These are phyloP conservation scores for Myopa testacea DNA, from an alignment of 2,888 invertebrate genomes.

Conservation along the genomic window DNA sequence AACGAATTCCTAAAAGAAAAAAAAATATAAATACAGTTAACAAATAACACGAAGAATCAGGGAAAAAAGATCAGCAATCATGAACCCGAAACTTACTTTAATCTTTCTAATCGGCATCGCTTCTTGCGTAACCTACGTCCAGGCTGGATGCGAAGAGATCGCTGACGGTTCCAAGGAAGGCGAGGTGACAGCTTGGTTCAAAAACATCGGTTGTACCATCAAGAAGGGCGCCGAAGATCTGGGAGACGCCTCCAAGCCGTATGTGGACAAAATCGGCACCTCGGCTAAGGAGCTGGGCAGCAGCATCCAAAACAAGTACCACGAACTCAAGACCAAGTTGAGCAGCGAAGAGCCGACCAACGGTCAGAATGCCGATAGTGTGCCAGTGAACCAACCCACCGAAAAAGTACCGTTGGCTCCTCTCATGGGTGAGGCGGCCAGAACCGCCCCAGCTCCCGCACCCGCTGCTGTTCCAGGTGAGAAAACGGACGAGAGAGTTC, in stretches of 20 bases:
- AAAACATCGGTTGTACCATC: slow-evolving; percentile 60
- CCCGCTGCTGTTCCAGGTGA: slow-evolving; percentile 47
- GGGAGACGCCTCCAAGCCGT: slow-evolving; percentile 59
- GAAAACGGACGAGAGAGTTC: slow-evolving; percentile 34
- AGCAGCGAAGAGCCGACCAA: slow-evolving; percentile 47
- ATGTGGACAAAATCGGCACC: slow-evolving; percentile 57
- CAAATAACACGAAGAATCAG: background rate
- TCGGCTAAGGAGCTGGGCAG: slow-evolving; percentile 60
- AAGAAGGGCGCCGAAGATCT: slow-evolving; percentile 59
- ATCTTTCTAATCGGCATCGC: slow-evolving; percentile 47
- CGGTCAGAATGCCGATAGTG: slow-evolving; percentile 22
- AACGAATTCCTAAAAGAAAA: background rate
- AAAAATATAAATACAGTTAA: slow-evolving; percentile 19
- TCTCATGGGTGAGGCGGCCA: slow-evolving; percentile 41
- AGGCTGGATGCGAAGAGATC: slow-evolving; percentile 54
- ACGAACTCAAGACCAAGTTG: slow-evolving; percentile 62
- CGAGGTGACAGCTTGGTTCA: slow-evolving; percentile 58
- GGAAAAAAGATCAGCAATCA: slow-evolving; percentile 35
- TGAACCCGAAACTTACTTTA: slow-evolving; percentile 50
- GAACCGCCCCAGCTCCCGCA: slow-evolving; percentile 39
- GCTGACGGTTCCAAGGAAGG: slow-evolving; percentile 53
- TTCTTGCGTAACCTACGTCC: slow-evolving; percentile 44
- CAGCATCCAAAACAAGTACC: slow-evolving; percentile 59
- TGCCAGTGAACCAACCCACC: slow-evolving; percentile 51
- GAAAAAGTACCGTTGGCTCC: slow-evolving; percentile 60